Evolutionary conservation across 2,888 invertebrate species (phyloP).

Genomic region (Crepidodera aurea): DNA sequence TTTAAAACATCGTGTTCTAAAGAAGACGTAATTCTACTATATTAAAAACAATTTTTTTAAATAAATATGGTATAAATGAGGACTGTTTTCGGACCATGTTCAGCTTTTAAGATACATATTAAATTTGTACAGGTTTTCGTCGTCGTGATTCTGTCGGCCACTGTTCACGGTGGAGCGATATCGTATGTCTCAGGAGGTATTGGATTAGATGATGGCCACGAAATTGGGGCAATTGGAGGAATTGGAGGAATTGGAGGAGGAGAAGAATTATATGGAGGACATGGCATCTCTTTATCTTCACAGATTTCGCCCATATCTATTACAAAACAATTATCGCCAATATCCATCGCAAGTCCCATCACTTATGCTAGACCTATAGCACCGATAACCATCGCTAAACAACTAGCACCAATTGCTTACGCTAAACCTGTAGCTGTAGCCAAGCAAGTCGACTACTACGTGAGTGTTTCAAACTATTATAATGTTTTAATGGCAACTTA

Average conservation of each 20-base stretch:
- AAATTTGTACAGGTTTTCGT: slow-evolving; percentile 24
- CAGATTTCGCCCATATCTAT: slow-evolving; percentile 20
- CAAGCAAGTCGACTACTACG: slow-evolving; percentile 38
- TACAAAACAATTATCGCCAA: neutral
- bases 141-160: slow-evolving; percentile 13
- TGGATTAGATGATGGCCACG: slow-evolving; percentile 27
- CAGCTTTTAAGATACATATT: too few species aligned
- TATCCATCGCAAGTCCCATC: neutral
- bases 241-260: neutral
- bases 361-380: neutral
- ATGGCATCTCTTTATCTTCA: slow-evolving; percentile 4
- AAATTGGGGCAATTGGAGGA: neutral
- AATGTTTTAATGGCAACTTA: too few species aligned
- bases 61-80: too few species aligned
- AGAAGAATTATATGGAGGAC: neutral
- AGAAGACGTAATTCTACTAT: too few species aligned
- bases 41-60: too few species aligned
- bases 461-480: slow-evolving; percentile 26
- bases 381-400: neutral
- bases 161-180: slow-evolving; percentile 26
- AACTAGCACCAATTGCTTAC: neutral
- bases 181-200: slow-evolving; percentile 33
- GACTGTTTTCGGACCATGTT: too few species aligned
- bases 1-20: too few species aligned
- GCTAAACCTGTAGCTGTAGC: slow-evolving; percentile 36